Percentiles rank a stretch among this genome's conserved stretches.
Evolutionary conservation across 2,888 invertebrate genomes (phyloP).

Genomic region (Pammene fasciana): DNA sequence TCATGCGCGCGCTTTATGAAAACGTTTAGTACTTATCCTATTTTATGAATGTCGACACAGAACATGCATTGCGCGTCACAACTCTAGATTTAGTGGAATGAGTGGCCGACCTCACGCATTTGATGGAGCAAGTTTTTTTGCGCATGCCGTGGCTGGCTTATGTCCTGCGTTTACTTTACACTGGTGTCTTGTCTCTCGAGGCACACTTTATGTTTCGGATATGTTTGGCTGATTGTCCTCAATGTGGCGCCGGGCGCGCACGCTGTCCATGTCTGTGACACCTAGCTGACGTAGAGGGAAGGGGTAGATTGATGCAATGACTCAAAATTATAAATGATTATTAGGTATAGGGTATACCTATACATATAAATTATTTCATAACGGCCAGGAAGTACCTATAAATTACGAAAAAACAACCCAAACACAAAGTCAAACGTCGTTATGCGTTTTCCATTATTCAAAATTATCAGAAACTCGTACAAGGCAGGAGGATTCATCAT

Average conservation of each 20-base stretch:
- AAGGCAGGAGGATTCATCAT: no score
- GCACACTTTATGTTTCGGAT: slow-evolving; percentile 72
- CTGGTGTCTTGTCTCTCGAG: slow-evolving; percentile 66
- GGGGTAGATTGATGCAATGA: slow-evolving; percentile 72
- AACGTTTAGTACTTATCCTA: slow-evolving; percentile 59
- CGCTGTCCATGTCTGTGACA: slow-evolving; percentile 73
- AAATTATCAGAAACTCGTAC: no score
- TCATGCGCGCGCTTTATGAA: slow-evolving; percentile 51
- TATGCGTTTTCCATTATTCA: no score
- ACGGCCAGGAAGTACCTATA: no score
- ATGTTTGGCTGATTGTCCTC: slow-evolving; percentile 77
- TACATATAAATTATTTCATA: no score
- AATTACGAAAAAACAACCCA: no score
- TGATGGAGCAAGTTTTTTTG: slow-evolving; percentile 81
- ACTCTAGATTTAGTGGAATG: slow-evolving; percentile 81
- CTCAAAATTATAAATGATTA: slow-evolving; percentile 14
- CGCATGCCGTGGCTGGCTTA: slow-evolving; percentile 81
- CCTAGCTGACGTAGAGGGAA: slow-evolving; percentile 60
- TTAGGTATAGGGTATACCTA: no score
- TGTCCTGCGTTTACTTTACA: slow-evolving; percentile 76
- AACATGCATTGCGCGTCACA: slow-evolving; percentile 76
- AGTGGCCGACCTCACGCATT: slow-evolving; percentile 83
- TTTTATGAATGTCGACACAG: slow-evolving; percentile 61
- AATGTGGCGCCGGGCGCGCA: slow-evolving; percentile 72
- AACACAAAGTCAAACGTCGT: no score